A percentile compares a stretch with the other conserved stretches of the same genome.
Conservation (phyloP, 2,113 vertebrate species). For the Meriones unguiculatus region DNA sequence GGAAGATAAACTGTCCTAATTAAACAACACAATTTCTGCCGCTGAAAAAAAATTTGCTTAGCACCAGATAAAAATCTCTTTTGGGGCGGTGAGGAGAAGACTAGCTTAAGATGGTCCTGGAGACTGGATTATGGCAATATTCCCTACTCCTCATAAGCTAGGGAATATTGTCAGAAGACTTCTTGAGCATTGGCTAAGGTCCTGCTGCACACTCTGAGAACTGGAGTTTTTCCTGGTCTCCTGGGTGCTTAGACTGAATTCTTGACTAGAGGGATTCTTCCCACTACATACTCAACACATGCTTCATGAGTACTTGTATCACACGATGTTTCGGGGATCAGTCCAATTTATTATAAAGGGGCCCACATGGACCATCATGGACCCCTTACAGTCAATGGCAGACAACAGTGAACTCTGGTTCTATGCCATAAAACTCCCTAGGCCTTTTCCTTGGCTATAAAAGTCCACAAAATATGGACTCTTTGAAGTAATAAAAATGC, state of each 20-base stretch:
- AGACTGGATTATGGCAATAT: background rate
- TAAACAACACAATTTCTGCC: background rate
- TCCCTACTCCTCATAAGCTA: background rate
- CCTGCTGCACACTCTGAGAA: background rate
- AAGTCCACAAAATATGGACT: conserved; percentile 3
- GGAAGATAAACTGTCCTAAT: background rate
- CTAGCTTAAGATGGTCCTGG: background rate
- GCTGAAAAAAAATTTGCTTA: background rate
- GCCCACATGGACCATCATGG: background rate
- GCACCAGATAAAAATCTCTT: background rate
- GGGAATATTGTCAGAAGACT: background rate
- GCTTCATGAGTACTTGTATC: background rate
- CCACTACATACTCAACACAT: background rate
- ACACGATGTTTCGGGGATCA: background rate
- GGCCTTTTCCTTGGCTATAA: background rate
- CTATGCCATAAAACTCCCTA: background rate
- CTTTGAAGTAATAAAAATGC: background rate
- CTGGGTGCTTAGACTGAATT: background rate
- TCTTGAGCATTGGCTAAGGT: background rate
- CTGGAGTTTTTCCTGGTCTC: background rate
- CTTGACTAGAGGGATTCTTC: background rate
- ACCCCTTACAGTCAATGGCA: background rate
- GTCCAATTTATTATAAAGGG: background rate
- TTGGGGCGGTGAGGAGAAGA: background rate
- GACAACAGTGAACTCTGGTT: background rate